A percentile compares a stretch with the other conserved stretches of the same genome.
These are phyloP conservation scores for Tetramorium bicarinatum DNA, from an alignment of 2,888 invertebrate species.

Conservation along the genomic window DNA sequence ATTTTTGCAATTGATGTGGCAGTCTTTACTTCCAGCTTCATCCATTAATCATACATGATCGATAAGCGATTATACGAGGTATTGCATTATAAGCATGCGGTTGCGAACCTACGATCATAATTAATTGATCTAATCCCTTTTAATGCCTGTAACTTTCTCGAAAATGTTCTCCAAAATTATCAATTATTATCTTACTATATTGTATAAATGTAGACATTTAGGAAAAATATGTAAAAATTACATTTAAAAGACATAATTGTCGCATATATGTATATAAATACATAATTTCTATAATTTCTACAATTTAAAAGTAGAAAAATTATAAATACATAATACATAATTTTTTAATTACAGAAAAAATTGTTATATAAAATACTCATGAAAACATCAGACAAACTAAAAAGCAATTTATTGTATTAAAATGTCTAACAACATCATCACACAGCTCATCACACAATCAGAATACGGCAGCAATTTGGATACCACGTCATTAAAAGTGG, in stretches of 20 bases:
- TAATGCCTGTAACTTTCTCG: not conserved
- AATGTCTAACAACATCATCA: not conserved
- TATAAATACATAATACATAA: too few relatives aligned
- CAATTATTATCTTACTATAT: too few relatives aligned
- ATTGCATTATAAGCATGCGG: not conserved
- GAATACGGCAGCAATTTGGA: not conserved
- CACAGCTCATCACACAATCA: not conserved
- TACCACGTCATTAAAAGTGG: not conserved
- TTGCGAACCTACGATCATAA: not conserved
- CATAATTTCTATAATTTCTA: not conserved
- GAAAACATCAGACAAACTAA: not conserved
- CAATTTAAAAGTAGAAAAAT: not conserved
- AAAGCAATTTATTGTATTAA: not conserved
- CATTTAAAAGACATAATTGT: not conserved
- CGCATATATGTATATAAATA: not conserved
- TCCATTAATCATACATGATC: not conserved
- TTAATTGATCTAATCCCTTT: conserved; percentile 22
- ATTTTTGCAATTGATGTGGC: not conserved
- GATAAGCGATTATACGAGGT: not conserved
- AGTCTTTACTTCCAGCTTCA: not conserved
- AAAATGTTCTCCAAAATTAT: not conserved
- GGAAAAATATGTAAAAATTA: not conserved
- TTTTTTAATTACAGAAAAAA: not conserved
- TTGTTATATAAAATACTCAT: not conserved
- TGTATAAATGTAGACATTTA: not conserved